Base-by-base conservation (phyloP, 1,140 invertebrate genomes). In the Brachystomella parvula region DNA sequence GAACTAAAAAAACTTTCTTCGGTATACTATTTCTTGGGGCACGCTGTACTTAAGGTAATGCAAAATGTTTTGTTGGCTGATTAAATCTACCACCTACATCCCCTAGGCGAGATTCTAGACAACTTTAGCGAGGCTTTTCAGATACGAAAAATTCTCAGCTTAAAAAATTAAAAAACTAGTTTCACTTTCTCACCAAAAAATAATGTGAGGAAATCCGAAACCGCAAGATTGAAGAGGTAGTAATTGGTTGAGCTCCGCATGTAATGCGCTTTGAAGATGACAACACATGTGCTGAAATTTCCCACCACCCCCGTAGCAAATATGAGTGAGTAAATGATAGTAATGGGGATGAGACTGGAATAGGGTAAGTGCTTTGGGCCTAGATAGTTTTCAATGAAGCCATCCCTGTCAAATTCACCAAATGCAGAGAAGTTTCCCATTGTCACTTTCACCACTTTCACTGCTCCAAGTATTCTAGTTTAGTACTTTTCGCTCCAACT, bases 181-280 rank as follows among this genome's bases (percentile, higher is more conserved):
- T n/a, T n/a, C 31, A 30, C 19, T 2, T 3, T 63, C 75, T 76
- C 75, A 78, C 77, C 77, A 31, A 72, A 73, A 19, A 77, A 69
- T 2, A 78, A 66, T 2, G 76, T 78, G n/a, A 77, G 68, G 69
- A 78, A 73, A 62, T 78, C 77, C 9, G 77, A 73, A n/a, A 82
- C 74, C 12, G 71, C 71, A 69, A 86, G 74, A 71, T 79, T 94
- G 78, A 96, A 94, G 68, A 97, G 82, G 77, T 97, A 97, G 75
- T 92, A 82, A 73, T 85, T 84, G 12, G 83, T 84, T 1, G 78
- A 77, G 2, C 80, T 82, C 66, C 80, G 77, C 81, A 82, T 82
- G 64, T 77, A 79, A 35, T 77, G 77, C 17, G 72, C 66, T 56
- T 70, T 74, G 44, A 56, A 60, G 65, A 84, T 84, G 21, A 85